Conservation (phyloP, 2,113 vertebrate genomes). For the Ptilorrhoa leucosticta region DNA sequence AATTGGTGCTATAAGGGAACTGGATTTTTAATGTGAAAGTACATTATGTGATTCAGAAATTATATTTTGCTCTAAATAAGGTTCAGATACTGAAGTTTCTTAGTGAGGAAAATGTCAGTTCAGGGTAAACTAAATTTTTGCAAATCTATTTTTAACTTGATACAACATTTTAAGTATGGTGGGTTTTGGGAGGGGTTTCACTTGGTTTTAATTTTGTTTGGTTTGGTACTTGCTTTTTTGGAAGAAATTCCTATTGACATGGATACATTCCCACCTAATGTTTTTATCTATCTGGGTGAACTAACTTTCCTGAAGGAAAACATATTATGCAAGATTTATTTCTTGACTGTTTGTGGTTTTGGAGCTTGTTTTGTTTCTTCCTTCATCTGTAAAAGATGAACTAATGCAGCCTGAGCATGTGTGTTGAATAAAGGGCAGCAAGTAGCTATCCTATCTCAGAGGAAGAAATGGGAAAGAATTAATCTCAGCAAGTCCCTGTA, state of each 20-base stretch:
- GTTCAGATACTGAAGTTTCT: background rate
- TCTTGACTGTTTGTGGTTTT: background rate
- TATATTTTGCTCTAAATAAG: background rate
- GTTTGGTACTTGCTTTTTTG: background rate
- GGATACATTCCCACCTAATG: background rate
- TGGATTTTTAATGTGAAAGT: background rate
- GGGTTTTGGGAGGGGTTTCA: background rate
- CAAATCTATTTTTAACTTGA: background rate
- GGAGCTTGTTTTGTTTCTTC: background rate
- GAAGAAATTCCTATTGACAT: background rate
- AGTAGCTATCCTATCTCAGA: background rate
- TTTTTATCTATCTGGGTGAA: background rate
- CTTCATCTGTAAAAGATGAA: background rate
- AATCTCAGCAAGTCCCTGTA: background rate
- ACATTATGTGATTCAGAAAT: background rate
- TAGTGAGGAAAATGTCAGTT: background rate
- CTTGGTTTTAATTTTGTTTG: background rate
- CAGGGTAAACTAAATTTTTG: background rate
- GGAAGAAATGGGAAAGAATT: background rate
- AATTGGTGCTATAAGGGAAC: background rate
- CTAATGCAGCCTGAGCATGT: background rate
- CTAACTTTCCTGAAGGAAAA: background rate
- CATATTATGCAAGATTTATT: background rate
- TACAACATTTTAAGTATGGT: background rate
- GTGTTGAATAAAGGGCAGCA: background rate